Conservation (phyloP, 2,113 vertebrate species). For the Dolichotis patagonum region DNA sequence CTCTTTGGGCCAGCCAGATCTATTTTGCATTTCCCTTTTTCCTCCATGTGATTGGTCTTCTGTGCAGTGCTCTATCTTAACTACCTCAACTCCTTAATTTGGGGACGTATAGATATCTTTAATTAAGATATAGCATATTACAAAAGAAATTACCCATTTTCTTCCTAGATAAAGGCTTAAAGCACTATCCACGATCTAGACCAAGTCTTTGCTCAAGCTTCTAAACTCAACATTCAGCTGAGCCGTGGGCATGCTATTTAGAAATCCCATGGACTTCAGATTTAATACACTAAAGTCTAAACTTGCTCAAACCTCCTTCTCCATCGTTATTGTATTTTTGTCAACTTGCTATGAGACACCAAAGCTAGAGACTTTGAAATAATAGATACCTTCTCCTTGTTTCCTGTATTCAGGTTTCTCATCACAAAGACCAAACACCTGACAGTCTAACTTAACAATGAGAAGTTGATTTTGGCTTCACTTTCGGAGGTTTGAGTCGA, state of each 20-base stretch:
- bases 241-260: not conserved
- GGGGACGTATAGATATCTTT: not conserved
- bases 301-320: not conserved
- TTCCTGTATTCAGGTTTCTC: not conserved
- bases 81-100: not conserved
- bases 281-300: not conserved
- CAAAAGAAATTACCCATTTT: not conserved
- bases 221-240: not conserved
- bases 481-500: not conserved
- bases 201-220: not conserved
- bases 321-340: not conserved
- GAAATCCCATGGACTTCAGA: not conserved
- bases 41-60: not conserved
- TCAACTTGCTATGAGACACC: not conserved
- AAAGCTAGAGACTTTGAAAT: not conserved
- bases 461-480: not conserved
- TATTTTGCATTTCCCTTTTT: not conserved
- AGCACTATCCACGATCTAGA: not conserved
- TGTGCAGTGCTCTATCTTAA: not conserved
- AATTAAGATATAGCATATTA: not conserved
- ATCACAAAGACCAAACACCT: not conserved
- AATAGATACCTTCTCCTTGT: not conserved
- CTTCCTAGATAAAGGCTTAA: not conserved
- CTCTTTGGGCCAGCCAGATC: not conserved
- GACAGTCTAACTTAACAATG: not conserved